These are phyloP conservation scores for Andrena fulva DNA, from an alignment of 2,888 invertebrate species.

Conservation along the genomic window DNA sequence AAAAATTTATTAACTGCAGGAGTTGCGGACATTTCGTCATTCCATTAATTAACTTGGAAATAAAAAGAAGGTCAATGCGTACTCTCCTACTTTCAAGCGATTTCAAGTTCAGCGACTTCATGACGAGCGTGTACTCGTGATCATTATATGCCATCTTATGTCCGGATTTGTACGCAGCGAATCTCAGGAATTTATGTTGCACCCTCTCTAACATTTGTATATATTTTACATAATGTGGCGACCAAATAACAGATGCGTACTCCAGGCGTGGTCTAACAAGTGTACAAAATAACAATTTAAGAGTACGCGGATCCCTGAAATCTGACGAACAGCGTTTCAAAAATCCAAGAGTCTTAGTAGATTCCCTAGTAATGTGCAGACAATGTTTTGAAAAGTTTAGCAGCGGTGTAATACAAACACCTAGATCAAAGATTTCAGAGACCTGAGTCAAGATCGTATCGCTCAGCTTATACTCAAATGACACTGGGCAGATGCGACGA, in stretches of 20 bases:
- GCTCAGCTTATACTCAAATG: not conserved
- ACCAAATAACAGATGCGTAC: not conserved
- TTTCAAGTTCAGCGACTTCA: too few species aligned
- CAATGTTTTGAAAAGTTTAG: not conserved
- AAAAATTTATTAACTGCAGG: too few species aligned
- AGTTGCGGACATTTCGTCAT: too few species aligned
- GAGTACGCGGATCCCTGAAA: not conserved
- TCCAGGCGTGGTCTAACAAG: not conserved
- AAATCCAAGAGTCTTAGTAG: not conserved
- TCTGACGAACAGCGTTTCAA: not conserved
- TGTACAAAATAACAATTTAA: not conserved
- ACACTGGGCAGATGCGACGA: not conserved
- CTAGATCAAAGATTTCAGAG: not conserved
- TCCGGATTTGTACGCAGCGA: too few species aligned
- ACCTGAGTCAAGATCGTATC: not conserved
- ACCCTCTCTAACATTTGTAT: not conserved
- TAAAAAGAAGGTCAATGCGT: too few species aligned
- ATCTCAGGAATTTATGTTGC: too few species aligned
- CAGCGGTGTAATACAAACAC: not conserved
- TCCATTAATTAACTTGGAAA: too few species aligned
- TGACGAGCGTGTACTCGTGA: too few species aligned
- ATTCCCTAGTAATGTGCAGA: not conserved
- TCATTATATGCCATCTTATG: too few species aligned
- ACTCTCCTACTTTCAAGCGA: too few species aligned
- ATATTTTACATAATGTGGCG: slow-evolving; percentile 11